Percentiles rank a stretch among this genome's conserved stretches.
These are phyloP conservation scores for Euproctis similis DNA, from an alignment of 2,888 invertebrate species.

Conservation along the genomic window DNA sequence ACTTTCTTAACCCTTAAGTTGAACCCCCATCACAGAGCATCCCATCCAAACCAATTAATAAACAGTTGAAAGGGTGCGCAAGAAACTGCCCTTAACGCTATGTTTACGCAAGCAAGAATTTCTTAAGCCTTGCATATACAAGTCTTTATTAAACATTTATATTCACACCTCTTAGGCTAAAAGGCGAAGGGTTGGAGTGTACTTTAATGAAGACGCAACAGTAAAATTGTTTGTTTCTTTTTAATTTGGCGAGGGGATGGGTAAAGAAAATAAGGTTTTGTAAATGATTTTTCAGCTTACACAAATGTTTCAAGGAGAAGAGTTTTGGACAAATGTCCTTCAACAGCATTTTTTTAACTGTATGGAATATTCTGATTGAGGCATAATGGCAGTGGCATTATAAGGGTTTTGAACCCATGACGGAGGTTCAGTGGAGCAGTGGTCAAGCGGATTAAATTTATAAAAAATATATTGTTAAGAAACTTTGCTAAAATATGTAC, in stretches of 20 bases:
- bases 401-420: too few species aligned
- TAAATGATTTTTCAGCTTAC: not conserved
- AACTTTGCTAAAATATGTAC: too few species aligned
- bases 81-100: conserved; percentile 17
- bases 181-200: conserved; percentile 13
- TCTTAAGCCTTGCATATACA: conserved; percentile 25
- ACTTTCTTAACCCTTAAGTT: conserved; percentile 11
- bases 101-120: conserved; percentile 26
- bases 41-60: conserved; percentile 44
- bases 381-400: too few species aligned
- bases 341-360: too few species aligned
- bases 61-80: conserved; percentile 29
- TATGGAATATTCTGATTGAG: too few species aligned
- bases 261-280: not conserved
- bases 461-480: too few species aligned
- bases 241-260: conserved; percentile 1
- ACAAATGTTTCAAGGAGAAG: too few species aligned
- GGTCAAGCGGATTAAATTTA: too few species aligned
- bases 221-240: conserved; percentile 5
- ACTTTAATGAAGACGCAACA: conserved; percentile 18
- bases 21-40: conserved; percentile 18
- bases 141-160: conserved; percentile 30
- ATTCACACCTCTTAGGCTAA: conserved; percentile 24
- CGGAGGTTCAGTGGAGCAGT: too few species aligned
- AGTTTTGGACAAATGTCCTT: too few species aligned